A percentile compares a stretch with the other conserved stretches of the same genome.
phyloP scores from a whole-genome alignment of 2,797 vertebrate species.

The Benthosema pterotum region DNA sequence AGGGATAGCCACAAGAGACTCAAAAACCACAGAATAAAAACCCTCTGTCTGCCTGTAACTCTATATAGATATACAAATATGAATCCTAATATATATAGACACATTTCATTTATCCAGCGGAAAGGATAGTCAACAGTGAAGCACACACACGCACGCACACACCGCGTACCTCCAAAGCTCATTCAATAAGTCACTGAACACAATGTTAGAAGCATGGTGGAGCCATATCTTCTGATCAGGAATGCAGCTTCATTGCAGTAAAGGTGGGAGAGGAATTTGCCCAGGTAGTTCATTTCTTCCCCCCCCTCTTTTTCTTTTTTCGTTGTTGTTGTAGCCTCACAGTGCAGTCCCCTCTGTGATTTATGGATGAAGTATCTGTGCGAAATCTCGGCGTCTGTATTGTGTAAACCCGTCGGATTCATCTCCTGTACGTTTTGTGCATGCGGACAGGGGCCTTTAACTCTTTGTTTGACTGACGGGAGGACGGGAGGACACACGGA shows the following conservation, averaged over 20 bases:
- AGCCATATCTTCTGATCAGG: conserved; percentile 69
- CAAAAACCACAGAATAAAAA: conserved; percentile 83
- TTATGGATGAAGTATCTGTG: conserved; percentile 62
- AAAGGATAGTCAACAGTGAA: conserved; percentile 55
- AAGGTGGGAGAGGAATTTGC: conserved; percentile 67
- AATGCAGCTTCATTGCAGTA: conserved; percentile 69
- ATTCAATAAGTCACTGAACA: conserved; percentile 73
- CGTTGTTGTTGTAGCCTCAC: background rate
- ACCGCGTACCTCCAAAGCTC: conserved; percentile 73
- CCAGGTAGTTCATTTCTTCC: conserved; percentile 67
- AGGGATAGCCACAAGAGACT: conserved; percentile 82
- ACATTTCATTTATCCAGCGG: conserved; percentile 66
- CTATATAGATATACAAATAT: conserved; percentile 80
- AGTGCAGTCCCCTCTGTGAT: conserved; percentile 61
- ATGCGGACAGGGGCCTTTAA: conserved; percentile 6
- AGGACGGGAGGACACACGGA: background rate
- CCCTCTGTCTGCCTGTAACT: conserved; percentile 76
- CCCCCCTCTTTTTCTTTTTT: conserved; percentile 17
- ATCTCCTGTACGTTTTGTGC: conserved; percentile 5
- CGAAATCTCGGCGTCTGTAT: conserved; percentile 34
- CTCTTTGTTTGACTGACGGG: conserved; percentile 2
- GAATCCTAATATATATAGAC: conserved; percentile 72
- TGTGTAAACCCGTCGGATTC: conserved; percentile 13
- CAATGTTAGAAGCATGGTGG: conserved; percentile 57
- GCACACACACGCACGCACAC: conserved; percentile 28